Conservation (phyloP, 92 coral and sea anemone genomes). For the Diadumene lineata region DNA sequence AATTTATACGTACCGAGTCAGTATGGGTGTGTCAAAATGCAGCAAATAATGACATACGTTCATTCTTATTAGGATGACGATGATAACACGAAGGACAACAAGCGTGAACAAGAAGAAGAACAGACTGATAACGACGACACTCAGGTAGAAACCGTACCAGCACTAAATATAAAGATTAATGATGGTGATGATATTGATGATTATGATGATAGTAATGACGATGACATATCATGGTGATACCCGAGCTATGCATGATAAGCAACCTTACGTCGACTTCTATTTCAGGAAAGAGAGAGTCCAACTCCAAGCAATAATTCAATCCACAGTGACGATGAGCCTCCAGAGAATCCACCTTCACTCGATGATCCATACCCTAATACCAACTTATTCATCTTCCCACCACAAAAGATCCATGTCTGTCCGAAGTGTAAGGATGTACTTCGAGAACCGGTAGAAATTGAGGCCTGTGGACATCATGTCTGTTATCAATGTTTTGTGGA, state of each 20-base stretch:
- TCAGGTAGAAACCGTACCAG: neutral
- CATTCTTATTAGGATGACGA: neutral
- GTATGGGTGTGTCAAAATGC: no score
- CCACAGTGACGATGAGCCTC: constrained; percentile 35
- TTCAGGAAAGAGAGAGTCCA: constrained; percentile 66
- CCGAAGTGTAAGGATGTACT: constrained; percentile 79
- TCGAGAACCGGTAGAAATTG: constrained; percentile 75
- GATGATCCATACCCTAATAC: constrained; percentile 17
- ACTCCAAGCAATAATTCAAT: constrained; percentile 68
- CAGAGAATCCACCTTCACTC: constrained; percentile 57
- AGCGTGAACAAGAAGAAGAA: neutral
- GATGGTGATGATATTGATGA: neutral
- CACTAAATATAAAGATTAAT: neutral
- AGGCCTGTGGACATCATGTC: constrained; percentile 82
- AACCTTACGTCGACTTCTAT: neutral
- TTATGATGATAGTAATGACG: no score
- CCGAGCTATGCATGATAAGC: no score
- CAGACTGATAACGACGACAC: no score
- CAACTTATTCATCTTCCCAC: constrained; percentile 74
- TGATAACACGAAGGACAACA: neutral
- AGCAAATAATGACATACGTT: no score
- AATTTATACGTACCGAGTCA: no score
- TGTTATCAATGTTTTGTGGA: constrained; percentile 79
- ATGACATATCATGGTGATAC: no score
- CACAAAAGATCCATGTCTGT: constrained; percentile 81